Evolutionary conservation across 2,888 invertebrate genomes (phyloP), one percentile per base, ranked within the genome.

Genomic region (Dinocampus coccinellae): DNA sequence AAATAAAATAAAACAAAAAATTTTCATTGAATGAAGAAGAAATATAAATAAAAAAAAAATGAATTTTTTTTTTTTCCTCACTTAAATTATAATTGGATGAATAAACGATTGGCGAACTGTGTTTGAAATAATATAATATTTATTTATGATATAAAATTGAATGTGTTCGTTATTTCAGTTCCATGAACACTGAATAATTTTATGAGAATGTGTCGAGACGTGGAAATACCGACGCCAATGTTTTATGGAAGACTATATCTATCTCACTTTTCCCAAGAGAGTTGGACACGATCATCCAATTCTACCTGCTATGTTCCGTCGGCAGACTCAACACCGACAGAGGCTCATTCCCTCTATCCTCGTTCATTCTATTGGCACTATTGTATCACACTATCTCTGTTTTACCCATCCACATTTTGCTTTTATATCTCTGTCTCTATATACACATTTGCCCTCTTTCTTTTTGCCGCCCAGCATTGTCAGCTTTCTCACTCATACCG

Each of bases 361-460:
- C 67, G 68, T 73, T 69, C 61, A 53, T 36, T 73, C 60, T 73
- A 73, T 73, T 75, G 75, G 70, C 73, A 73, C 63, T 72, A 73
- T 75, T 70, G 72, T 75, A 68, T 68, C 29, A 29, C 71, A 62
- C 34, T 26, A 58, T 36, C 36, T 69, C 24, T 34, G 33, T 57
- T 55, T 63, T 68, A 39, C 4, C 71, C 42, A 39, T 47, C 65
- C 52, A 26, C 72, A n/a, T 58, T 64, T 13, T 11, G 9, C 55
- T 26, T 53, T 57, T 62, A 52, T 39, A 63, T 36, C 58, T 69
- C 24, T 16, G 26, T 52, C 67, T 47, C 36, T 58, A 16, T 70
- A 34, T 57, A 20, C 72, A 29, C 57, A 26, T 16, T 60, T 53
- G 42, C 52, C 33, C 58, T 64, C 53, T 36, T 55, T 39, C 60